Base-by-base conservation (phyloP, 2,797 vertebrate genomes). In the Dallia pectoralis region DNA sequence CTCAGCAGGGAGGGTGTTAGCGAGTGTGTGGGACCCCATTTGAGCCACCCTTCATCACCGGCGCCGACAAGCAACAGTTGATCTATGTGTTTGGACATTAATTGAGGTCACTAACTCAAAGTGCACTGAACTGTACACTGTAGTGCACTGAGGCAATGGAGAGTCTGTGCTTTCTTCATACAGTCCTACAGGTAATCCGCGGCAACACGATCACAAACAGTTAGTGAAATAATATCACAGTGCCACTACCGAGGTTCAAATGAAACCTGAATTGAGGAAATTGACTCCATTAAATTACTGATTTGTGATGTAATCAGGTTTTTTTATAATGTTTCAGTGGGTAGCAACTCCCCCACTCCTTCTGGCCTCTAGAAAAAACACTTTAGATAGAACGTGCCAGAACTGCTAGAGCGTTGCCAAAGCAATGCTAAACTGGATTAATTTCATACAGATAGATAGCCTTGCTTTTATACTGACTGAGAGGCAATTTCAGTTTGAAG, bases 401-500 rank as follows among this genome's bases (percentile, higher is more conserved):
- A 63, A 63, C 61, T 27, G 0, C 9, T 59, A 12, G 53, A 59
- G 4, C n/a, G n/a, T 22, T 67, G 32, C 33, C 11, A n/a, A 67
- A n/a, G n/a, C 36, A 67, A 44, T 25, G 18, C 14, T 5, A 15
- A 36, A 67, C 36, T 18, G 49, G 1, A 30, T 29, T 14, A 32
- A 25, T 36, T 67, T 51, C 27, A 66, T 56, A 32, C 68, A 69
- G 56, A 71, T 29, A 25, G 53, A 62, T 63, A 30, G 15, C 18
- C 19, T 49, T 18, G 18, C 40, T 44, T 44, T 44, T 11, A 44
- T 44, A 44, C 40, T 12, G 40, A 12, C 40, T 44, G 40, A 44
- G 33, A 33, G 71, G 25, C 40, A 68, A 77, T 81, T 73, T 72
- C 3, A n/a, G 32, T 67, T 59, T 56, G 1, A 47, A 40, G 53